Evolutionary conservation across 2,888 invertebrate genomes (phyloP).

Genomic region (Volucella bombylans): DNA sequence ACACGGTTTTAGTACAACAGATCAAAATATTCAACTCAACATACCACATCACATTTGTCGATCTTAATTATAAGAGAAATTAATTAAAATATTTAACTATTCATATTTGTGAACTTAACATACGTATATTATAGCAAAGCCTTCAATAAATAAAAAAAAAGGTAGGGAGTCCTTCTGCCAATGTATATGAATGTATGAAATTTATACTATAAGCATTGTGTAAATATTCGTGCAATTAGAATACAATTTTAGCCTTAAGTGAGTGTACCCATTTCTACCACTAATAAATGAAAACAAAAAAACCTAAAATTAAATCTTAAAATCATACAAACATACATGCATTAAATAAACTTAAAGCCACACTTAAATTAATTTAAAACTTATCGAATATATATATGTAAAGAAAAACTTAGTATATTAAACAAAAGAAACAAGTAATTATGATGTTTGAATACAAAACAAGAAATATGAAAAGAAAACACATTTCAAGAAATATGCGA

Average conservation of each 20-base stretch:
- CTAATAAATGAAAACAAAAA: conserved; percentile 2
- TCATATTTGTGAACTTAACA: background rate
- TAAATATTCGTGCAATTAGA: conserved; percentile 24
- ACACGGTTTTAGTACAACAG: too few species aligned
- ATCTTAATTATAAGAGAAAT: too few species aligned
- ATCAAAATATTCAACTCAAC: background rate
- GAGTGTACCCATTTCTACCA: conserved; percentile 30
- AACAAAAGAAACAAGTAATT: conserved; percentile 5
- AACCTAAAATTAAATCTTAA: conserved; percentile 1
- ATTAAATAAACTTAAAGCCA: too few species aligned
- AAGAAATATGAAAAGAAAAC: conserved; percentile 13
- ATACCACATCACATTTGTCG: too few species aligned
- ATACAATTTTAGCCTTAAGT: conserved; percentile 4
- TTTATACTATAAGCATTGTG: conserved; percentile 9
- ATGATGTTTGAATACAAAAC: conserved; percentile 5
- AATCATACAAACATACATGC: background rate
- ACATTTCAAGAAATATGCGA: conserved; percentile 52
- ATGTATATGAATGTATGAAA: background rate
- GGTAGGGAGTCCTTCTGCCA: background rate
- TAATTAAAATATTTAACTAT: too few species aligned
- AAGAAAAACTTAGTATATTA: conserved; percentile 1
- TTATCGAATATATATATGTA: conserved; percentile 10
- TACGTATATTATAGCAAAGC: background rate
- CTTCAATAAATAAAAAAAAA: background rate
- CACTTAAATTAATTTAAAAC: conserved; percentile 4